Percentiles rank a stretch among this genome's conserved stretches.
Evolutionary conservation across 2,888 invertebrate species (phyloP).

Genomic region (Laspeyria flexula): DNA sequence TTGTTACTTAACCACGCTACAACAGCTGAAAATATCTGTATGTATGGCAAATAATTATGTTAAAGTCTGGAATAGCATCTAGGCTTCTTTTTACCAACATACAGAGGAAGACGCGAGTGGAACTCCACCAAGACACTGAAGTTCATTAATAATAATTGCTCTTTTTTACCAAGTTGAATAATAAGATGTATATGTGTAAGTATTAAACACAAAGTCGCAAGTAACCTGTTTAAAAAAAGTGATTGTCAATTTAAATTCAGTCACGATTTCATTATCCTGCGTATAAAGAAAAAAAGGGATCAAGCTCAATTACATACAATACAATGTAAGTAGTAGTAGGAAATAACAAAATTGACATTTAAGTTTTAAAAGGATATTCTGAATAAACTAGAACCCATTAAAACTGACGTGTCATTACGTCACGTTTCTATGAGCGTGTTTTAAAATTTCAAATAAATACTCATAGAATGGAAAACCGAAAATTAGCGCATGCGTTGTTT

Average conservation of each 20-base stretch:
- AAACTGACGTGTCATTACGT: too few relatives aligned
- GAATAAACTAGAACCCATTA: background rate
- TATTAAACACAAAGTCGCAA: background rate
- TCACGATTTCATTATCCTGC: conserved; percentile 18
- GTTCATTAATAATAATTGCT: too few relatives aligned
- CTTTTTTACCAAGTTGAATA: too few relatives aligned
- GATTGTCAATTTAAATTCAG: conserved; percentile 6
- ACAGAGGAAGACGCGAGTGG: too few relatives aligned
- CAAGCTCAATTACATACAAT: conserved; percentile 25
- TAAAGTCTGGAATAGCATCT: too few relatives aligned
- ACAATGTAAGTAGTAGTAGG: conserved; percentile 1
- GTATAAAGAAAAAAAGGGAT: conserved; percentile 18
- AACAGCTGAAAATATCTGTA: too few relatives aligned
- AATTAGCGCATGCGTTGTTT: conserved; percentile 7
- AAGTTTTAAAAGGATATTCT: conserved; percentile 15
- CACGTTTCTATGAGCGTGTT: too few relatives aligned
- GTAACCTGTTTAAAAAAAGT: background rate
- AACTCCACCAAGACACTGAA: too few relatives aligned
- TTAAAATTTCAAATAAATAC: background rate
- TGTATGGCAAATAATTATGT: too few relatives aligned
- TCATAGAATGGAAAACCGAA: conserved; percentile 13
- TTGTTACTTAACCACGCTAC: too few relatives aligned
- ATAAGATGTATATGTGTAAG: too few relatives aligned
- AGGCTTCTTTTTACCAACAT: too few relatives aligned
- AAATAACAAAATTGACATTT: conserved; percentile 39